A percentile compares a stretch with the other conserved stretches of the same genome.
phyloP scores from a whole-genome alignment of 1,140 invertebrate genomes.

The Platorchestia sp. region DNA sequence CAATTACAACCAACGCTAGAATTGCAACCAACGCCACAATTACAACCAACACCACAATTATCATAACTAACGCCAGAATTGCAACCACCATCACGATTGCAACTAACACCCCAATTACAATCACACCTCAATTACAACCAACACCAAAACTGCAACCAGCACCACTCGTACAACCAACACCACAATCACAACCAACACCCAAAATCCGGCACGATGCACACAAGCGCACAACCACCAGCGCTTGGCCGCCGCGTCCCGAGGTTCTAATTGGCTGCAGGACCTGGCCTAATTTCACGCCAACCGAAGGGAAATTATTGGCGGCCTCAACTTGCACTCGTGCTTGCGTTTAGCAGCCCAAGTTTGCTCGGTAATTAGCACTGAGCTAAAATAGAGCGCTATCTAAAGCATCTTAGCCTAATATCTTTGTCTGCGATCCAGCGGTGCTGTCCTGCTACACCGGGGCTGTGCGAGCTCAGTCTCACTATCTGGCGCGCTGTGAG shows the following conservation, averaged over 20 bases:
- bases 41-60: no score
- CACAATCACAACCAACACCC: no score
- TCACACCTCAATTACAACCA: no score
- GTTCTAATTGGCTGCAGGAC: constrained; percentile 25
- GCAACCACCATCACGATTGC: no score
- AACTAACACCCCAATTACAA: no score
- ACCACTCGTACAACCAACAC: no score
- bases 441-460: not conserved
- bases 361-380: constrained; percentile 23
- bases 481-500: not conserved
- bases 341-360: constrained; percentile 30
- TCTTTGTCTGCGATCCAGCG: not conserved
- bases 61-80: no score
- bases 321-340: not conserved
- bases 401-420: constrained; percentile 12
- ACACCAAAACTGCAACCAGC: no score
- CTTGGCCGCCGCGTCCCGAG: not conserved
- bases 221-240: not conserved
- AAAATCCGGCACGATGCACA: not conserved
- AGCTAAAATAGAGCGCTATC: constrained; percentile 23
- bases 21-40: no score
- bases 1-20: no score
- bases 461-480: not conserved
- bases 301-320: constrained; percentile 31
- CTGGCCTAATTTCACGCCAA: constrained; percentile 3